These are phyloP conservation scores for Melanerpes aurifrons DNA, from an alignment of 2,113 vertebrate genomes.

Conservation along the genomic window DNA sequence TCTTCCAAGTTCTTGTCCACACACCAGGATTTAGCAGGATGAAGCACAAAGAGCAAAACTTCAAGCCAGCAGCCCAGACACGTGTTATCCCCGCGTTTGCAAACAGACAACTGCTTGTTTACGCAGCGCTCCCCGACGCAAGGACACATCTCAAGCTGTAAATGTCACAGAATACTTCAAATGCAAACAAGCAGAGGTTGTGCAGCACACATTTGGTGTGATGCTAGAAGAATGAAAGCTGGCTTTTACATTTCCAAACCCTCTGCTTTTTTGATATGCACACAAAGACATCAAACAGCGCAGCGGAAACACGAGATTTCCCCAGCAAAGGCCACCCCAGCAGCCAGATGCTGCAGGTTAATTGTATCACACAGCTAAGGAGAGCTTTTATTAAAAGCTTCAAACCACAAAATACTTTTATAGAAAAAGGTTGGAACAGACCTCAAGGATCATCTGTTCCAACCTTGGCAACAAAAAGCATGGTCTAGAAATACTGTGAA, in stretches of 20 bases:
- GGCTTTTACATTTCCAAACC: not conserved
- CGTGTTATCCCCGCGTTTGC: rapidly evolving
- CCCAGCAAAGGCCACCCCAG: not conserved
- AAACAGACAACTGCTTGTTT: not conserved
- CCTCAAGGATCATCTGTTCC: too few species aligned
- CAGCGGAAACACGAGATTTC: not conserved
- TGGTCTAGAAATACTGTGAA: not conserved
- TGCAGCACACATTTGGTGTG: rapidly evolving
- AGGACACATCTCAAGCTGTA: not conserved
- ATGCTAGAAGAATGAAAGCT: not conserved
- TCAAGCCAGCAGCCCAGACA: not conserved
- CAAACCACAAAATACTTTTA: not conserved
- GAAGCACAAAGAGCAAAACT: not conserved
- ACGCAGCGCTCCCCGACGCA: rapidly evolving
- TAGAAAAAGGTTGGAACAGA: too few species aligned
- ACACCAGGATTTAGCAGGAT: not conserved
- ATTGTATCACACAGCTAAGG: not conserved
- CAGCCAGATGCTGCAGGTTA: not conserved
- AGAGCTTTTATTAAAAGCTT: not conserved
- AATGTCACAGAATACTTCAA: not conserved
- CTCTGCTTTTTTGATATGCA: not conserved
- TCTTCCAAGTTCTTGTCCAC: not conserved
- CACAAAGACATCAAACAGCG: not conserved
- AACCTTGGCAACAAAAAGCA: too few species aligned
- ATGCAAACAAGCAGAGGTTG: not conserved